Base-by-base conservation (phyloP, 2,888 invertebrate species). In the Leptopilina syphax region DNA sequence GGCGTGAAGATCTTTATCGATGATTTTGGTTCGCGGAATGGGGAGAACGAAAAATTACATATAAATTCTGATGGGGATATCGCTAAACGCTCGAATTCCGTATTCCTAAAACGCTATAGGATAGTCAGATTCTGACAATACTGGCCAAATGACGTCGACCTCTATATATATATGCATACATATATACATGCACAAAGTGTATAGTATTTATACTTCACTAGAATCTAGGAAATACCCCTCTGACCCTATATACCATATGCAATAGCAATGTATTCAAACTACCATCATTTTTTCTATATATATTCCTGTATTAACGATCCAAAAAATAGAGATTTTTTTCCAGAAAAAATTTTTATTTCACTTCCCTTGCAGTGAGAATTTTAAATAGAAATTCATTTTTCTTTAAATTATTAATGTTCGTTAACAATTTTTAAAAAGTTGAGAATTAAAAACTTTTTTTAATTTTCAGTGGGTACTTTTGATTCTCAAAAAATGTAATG, bases 61-160 rank as follows among this genome's bases (percentile, higher is more conserved):
- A 83, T 82, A 82, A 82, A 85, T 83, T 83, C 81, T 50, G 80
- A 80, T 70, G 76, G 76, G 82, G 80, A 85, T 85, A 85, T 86
- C 85, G 85, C 81, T 80, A 84, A 84, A 81, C 83, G 84, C 77
- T 79, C 85, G 83, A 88, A 91, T 91, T 90, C 88, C 88, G 90
- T 90, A 91, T 90, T 91, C 90, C 88, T 87, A 85, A 50, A 85
- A 84, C 85, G 86, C 84, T 67, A 67, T 84, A 87, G 86, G 86
- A 87, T 88, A 88, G 88, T 87, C 88, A 85, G 86, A 85, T 86
- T 87, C 86, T 88, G 88, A 90, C 91, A 91, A 91, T 91, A 89
- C 89, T 84, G 85, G 76, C 88, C 88, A 89, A 90, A 89, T 91
- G 90, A 90, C 87, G 88, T 85, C 85, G 85, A 83, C 85, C 84